Evolutionary conservation across 1,140 invertebrate genomes (phyloP), one percentile per base, ranked within the genome.

Genomic region (Laupala kohalensis): DNA sequence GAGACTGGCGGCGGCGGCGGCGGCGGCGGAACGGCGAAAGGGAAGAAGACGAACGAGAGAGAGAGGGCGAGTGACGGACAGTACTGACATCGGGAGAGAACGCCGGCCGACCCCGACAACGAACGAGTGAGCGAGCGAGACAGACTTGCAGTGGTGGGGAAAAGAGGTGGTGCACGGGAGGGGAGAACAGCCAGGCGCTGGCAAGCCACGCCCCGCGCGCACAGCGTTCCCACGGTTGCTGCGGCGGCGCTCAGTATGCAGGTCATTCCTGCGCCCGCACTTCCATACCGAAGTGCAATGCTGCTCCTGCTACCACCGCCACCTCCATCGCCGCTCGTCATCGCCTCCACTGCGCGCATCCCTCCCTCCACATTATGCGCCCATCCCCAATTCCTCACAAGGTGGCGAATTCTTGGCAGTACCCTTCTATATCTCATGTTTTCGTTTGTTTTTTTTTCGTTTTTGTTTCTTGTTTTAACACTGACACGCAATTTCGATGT

Each of bases 141-240:
- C 6, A 37, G 37, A 74, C 53, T 64, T 26, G 62, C 29, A 3
- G 71, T 25, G 68, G 73, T 26, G 26, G 25, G 6, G 68, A 53
- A 24, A 53, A 72, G 27, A n/a, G n/a, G n/a, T n/a, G n/a, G n/a
- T 26, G 62, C 29, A 3, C 69, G 25, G 68, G 73, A 26, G 26
- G 25, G 6, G 68, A 53, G 27, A 53, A 72, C 24, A 30, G 37
- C 6, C 4, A 66, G 28, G 69, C 70, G 69, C 24, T 63, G 72
- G 74, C 69, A 66, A 63, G 69, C 37, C 73, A 73, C 73, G 71
- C 73, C 73, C 72, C 66, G 30, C 9, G 23, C 19, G 19, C 64
- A 26, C 13, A 25, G 23, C 28, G 65, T 30, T 67, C 63, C 64
- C 65, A 37, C 64, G 25, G 64, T 62, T 25, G 67, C 25, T n/a